Percentiles rank a stretch among this genome's conserved stretches.
These are phyloP conservation scores for Bettongia penicillata DNA, from an alignment of 2,113 vertebrate genomes.

Conservation along the genomic window DNA sequence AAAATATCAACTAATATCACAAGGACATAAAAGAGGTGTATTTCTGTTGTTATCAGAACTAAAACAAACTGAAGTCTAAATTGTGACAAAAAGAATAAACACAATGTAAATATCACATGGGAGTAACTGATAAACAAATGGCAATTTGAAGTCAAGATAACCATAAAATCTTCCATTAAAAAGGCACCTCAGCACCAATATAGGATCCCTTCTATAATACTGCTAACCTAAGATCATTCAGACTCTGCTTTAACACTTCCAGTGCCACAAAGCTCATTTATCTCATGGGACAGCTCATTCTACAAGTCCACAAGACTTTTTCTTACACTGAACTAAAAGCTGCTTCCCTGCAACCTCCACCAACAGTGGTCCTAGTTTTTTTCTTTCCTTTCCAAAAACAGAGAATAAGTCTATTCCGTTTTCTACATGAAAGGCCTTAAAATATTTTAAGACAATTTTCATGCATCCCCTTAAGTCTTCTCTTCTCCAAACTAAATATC, in stretches of 20 bases:
- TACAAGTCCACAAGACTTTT: constrained; percentile 5
- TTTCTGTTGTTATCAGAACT: constrained; percentile 5
- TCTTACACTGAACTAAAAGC: constrained; percentile 9
- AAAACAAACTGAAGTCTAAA: constrained; percentile 38
- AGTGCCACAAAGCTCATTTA: background rate
- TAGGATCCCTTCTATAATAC: background rate
- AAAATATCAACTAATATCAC: constrained; percentile 20
- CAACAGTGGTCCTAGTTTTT: background rate
- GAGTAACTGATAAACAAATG: background rate
- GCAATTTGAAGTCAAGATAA: background rate
- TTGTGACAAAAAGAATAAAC: constrained; percentile 2
- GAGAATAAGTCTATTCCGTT: constrained; percentile 20
- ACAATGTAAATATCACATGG: background rate
- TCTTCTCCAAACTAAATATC: constrained; percentile 32
- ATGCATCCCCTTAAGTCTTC: background rate
- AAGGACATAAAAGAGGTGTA: constrained; percentile 7
- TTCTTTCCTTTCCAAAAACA: background rate
- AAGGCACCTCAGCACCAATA: background rate
- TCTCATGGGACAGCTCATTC: background rate
- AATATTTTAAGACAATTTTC: background rate
- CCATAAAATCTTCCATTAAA: background rate
- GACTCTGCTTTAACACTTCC: background rate
- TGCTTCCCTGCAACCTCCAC: constrained; percentile 6
- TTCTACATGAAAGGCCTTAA: background rate
- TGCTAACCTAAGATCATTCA: background rate